Conservation (phyloP, 1,140 invertebrate species). For the Platyscapa corneri region DNA sequence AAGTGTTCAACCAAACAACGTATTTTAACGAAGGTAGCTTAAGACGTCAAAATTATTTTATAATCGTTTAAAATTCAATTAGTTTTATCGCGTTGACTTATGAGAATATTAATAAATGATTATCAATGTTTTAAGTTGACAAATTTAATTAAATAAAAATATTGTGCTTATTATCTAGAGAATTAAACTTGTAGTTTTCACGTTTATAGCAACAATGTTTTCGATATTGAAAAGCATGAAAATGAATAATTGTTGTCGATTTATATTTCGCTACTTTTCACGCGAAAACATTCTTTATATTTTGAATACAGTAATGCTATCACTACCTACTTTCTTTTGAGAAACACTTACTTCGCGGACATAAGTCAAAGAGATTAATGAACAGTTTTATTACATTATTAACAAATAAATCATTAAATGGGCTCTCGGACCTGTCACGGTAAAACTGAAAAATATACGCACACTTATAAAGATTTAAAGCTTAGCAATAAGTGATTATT, state of each 20-base stretch:
- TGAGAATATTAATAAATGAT: no score
- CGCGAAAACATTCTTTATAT: no score
- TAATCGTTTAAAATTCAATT: not conserved
- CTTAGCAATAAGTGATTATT: no score
- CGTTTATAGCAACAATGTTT: no score
- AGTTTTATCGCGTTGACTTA: not conserved
- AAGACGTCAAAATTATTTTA: not conserved
- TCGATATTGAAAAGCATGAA: not conserved
- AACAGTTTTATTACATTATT: not conserved
- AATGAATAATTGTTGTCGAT: not conserved
- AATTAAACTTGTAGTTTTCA: no score
- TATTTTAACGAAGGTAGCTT: no score
- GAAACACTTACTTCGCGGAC: not conserved
- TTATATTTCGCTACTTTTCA: not conserved
- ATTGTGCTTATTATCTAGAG: no score
- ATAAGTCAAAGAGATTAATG: not conserved
- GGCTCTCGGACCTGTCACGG: not conserved
- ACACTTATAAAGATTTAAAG: no score
- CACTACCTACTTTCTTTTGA: not conserved
- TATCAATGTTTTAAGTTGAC: no score
- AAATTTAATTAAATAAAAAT: no score
- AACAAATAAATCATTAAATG: not conserved
- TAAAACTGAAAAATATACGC: not conserved
- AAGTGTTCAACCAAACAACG: no score
- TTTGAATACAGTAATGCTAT: no score